phyloP scores from a whole-genome alignment of 2,113 vertebrate species.

The Gasterosteus aculeatus region DNA sequence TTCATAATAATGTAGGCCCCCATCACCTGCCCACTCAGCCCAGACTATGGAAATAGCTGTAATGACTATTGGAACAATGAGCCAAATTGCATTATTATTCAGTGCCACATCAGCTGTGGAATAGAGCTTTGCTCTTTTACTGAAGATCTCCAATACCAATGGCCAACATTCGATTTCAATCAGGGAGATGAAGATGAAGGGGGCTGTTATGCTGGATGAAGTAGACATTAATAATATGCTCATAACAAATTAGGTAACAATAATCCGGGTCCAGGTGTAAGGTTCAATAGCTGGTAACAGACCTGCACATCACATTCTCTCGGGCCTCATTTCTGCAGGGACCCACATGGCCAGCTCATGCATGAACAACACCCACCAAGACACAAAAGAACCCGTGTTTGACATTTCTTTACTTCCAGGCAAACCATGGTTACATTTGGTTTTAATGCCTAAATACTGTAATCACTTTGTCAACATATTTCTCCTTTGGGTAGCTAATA shows the following conservation, averaged over 20 bases:
- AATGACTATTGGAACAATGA: slow-evolving; percentile 75
- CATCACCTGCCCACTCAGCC: slow-evolving; percentile 73
- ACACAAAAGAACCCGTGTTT: slow-evolving; percentile 38
- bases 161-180: slow-evolving; percentile 41
- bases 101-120: slow-evolving; percentile 50
- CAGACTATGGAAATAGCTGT: slow-evolving; percentile 72
- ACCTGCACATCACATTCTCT: neutral
- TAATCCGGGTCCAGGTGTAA: slow-evolving; percentile 30
- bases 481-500: neutral
- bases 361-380: slow-evolving; percentile 29
- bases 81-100: slow-evolving; percentile 74
- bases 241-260: slow-evolving; percentile 22
- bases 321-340: slow-evolving; percentile 2
- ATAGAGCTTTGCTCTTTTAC: slow-evolving; percentile 48
- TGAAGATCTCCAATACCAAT: slow-evolving; percentile 51
- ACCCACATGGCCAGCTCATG: slow-evolving; percentile 2
- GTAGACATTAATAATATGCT: slow-evolving; percentile 22
- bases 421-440: slow-evolving; percentile 7
- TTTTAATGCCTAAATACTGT: slow-evolving; percentile 15
- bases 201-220: slow-evolving; percentile 10
- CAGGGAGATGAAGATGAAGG: slow-evolving; percentile 32
- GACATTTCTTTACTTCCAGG: slow-evolving; percentile 15
- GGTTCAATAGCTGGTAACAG: slow-evolving; percentile 20
- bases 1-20: slow-evolving; percentile 73
- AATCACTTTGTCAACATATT: neutral